Conservation (phyloP, 2,888 invertebrate species). For the Oxytorus armatus region DNA sequence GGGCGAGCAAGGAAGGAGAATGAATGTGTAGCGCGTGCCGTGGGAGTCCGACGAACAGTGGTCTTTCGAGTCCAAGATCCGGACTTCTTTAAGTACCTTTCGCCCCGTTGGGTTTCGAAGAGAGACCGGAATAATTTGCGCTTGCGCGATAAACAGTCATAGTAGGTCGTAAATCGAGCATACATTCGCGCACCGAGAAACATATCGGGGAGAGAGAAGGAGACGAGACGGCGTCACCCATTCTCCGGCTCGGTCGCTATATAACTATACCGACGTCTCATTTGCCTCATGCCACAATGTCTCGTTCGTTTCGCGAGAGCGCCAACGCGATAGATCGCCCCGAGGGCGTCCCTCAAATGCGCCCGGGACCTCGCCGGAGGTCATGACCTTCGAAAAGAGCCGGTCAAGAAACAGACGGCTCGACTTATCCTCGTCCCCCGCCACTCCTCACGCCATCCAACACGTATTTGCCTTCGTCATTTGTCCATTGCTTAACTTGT, state of each 20-base stretch:
- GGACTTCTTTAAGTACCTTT: constrained; percentile 83
- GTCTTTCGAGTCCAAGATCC: constrained; percentile 78
- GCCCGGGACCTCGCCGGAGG: constrained; percentile 77
- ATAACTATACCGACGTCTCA: constrained; percentile 29
- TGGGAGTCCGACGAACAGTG: constrained; percentile 80
- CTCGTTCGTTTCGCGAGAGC: constrained; percentile 64
- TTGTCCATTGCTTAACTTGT: not conserved
- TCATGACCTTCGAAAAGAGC: constrained; percentile 81
- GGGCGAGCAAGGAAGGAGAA: constrained; percentile 31
- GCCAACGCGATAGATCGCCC: constrained; percentile 63
- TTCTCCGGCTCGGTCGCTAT: constrained; percentile 18
- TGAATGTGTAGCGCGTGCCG: constrained; percentile 74
- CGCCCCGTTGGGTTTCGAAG: constrained; percentile 72
- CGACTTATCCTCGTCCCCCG: constrained; percentile 58
- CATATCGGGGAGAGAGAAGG: not conserved
- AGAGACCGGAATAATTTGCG: constrained; percentile 68
- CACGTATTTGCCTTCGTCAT: not conserved
- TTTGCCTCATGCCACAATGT: constrained; percentile 43
- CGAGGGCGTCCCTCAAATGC: constrained; percentile 62
- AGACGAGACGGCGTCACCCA: not conserved
- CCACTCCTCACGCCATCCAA: not conserved
- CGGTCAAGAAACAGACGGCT: constrained; percentile 78
- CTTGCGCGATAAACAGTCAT: constrained; percentile 76
- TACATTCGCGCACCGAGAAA: constrained; percentile 28
- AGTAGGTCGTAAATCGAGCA: constrained; percentile 16